phyloP scores from a whole-genome alignment of 2,797 vertebrate genomes.

The Artibeus jamaicensis region DNA sequence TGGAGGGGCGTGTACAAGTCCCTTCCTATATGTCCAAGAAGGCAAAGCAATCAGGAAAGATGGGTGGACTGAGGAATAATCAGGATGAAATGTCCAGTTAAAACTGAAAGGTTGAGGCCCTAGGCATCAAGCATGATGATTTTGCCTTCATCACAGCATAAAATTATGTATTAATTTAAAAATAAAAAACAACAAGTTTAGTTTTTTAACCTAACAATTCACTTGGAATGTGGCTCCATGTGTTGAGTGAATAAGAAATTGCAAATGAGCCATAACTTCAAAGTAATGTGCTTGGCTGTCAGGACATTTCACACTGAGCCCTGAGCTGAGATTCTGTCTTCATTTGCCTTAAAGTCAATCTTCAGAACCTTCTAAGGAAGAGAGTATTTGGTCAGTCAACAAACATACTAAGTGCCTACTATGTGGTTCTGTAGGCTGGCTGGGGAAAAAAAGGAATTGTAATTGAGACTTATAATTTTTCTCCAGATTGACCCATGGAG shows the following conservation, averaged over 20 bases:
- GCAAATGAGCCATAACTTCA: constrained; percentile 24
- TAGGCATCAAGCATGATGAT: not conserved
- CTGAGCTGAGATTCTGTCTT: not conserved
- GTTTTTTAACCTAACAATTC: constrained; percentile 31
- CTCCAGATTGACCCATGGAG: not conserved
- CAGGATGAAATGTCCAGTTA: not conserved
- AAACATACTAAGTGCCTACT: not conserved
- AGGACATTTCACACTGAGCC: not conserved
- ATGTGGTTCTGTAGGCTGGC: not conserved
- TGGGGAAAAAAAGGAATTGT: not conserved
- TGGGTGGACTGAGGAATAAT: not conserved
- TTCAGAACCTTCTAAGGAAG: not conserved
- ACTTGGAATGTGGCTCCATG: not conserved
- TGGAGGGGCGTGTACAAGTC: not conserved
- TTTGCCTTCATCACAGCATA: not conserved
- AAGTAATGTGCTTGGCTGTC: not conserved
- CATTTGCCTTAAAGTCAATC: not conserved
- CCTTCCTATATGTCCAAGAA: not conserved
- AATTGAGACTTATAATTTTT: not conserved
- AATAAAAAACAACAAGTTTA: not conserved
- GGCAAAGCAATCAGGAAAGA: not conserved
- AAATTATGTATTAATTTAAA: not conserved
- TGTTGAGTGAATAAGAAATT: constrained; percentile 6
- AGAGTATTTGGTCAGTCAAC: not conserved
- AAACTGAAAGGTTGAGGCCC: not conserved